A percentile compares a stretch with the other conserved stretches of the same genome.
Conservation (phyloP, 2,113 vertebrate genomes). For the Entelurus aequoreus region DNA sequence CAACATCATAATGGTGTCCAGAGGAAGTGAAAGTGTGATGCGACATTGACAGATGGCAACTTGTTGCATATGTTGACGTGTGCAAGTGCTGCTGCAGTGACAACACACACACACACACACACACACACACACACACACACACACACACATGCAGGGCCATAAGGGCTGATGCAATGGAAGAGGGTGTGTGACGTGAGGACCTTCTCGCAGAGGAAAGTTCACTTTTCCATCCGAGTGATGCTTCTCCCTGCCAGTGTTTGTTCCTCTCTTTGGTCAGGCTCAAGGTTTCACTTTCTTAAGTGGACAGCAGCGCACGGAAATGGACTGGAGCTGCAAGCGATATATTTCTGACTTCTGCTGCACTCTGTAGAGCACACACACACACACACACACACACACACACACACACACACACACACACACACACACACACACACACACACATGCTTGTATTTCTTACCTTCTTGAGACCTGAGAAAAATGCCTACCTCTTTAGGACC, state of each 20-base stretch:
- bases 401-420: too few relatives aligned
- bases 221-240: conserved; percentile 47
- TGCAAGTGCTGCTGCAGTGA: conserved; percentile 14
- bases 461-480: too few relatives aligned
- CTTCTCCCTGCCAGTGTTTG: conserved; percentile 23
- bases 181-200: conserved; percentile 56
- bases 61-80: conserved; percentile 6
- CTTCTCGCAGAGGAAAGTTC: conserved; percentile 54
- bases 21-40: not conserved
- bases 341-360: conserved; percentile 32
- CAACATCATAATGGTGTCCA: too few relatives aligned
- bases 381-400: conserved; percentile 9
- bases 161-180: conserved; percentile 55
- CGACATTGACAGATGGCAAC: conserved; percentile 4
- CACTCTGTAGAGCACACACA: conserved; percentile 23
- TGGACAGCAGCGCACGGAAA: conserved; percentile 60
- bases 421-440: too few relatives aligned
- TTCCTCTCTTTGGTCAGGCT: conserved; percentile 23
- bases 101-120: conserved; percentile 30
- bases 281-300: conserved; percentile 44
- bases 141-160: conserved; percentile 23
- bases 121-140: conserved; percentile 26
- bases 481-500: too few relatives aligned
- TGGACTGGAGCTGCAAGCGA: conserved; percentile 26
- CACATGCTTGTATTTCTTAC: conserved; percentile 20